These are phyloP conservation scores for Dendrolimus pini DNA, from an alignment of 2,888 invertebrate genomes.

Conservation along the genomic window DNA sequence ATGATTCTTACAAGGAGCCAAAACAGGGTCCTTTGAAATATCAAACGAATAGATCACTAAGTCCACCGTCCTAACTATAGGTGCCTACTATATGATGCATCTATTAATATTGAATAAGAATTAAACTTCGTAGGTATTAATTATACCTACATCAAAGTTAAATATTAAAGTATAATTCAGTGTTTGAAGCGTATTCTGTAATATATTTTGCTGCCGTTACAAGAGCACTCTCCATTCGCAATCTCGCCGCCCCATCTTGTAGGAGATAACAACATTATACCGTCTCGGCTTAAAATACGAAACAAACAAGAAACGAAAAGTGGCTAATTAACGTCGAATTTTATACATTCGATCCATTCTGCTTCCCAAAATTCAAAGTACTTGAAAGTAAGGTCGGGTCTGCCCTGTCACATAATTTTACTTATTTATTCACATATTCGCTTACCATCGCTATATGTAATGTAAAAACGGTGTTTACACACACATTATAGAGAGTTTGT, in stretches of 20 bases:
- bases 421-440: slow-evolving; percentile 50
- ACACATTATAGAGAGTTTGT: slow-evolving; percentile 50
- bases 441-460: slow-evolving; percentile 51
- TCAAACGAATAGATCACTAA: too few relatives aligned
- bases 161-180: too few relatives aligned
- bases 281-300: slow-evolving; percentile 49
- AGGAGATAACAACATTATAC: slow-evolving; percentile 46
- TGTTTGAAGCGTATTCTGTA: slow-evolving; percentile 12
- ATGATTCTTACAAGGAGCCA: too few relatives aligned
- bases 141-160: too few relatives aligned
- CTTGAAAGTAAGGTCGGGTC: slow-evolving; percentile 42
- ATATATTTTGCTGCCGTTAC: slow-evolving; percentile 47
- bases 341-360: slow-evolving; percentile 43
- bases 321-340: slow-evolving; percentile 51
- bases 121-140: too few relatives aligned
- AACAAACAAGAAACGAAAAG: slow-evolving; percentile 44
- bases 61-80: too few relatives aligned
- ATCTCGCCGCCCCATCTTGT: slow-evolving; percentile 60
- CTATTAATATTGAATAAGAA: too few relatives aligned
- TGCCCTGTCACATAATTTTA: slow-evolving; percentile 55
- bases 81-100: too few relatives aligned
- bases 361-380: slow-evolving; percentile 38
- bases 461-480: slow-evolving; percentile 63
- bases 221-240: slow-evolving; percentile 41
- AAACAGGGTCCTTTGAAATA: too few relatives aligned